Percentiles rank a stretch among this genome's conserved stretches.
These are phyloP conservation scores for Cyprinodon variegatus DNA, from an alignment of 2,113 vertebrate species.

Conservation along the genomic window DNA sequence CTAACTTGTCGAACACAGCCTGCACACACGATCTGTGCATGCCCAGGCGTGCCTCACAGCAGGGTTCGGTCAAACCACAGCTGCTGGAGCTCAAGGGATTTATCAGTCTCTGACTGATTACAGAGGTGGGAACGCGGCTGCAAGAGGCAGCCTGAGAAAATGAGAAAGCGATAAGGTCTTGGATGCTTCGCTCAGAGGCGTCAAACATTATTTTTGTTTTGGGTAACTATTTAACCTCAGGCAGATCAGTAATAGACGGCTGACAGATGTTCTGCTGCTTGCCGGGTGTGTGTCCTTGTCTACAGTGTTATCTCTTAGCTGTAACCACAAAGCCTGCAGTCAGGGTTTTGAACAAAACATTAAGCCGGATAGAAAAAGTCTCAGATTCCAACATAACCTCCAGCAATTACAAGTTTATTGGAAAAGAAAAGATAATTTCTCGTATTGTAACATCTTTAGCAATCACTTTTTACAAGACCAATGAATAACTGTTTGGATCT, in stretches of 20 bases:
- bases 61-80: slow-evolving; percentile 10
- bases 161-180: slow-evolving; percentile 25
- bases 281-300: slow-evolving; percentile 14
- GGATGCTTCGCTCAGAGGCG: not conserved
- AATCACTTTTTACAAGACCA: no score
- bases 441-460: no score
- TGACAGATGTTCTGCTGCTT: slow-evolving; percentile 6
- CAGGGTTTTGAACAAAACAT: not conserved
- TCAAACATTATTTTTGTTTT: slow-evolving; percentile 32
- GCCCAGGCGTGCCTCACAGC: slow-evolving; percentile 50
- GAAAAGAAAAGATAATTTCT: no score
- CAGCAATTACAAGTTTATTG: no score
- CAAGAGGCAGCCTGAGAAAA: slow-evolving; percentile 1
- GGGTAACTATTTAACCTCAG: slow-evolving; percentile 11
- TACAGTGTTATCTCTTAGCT: not conserved
- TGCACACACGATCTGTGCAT: slow-evolving; percentile 15
- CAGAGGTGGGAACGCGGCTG: slow-evolving; percentile 36
- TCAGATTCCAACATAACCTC: no score
- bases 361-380: no score
- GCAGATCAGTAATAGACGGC: slow-evolving; percentile 2
- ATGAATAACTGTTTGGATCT: no score
- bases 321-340: slow-evolving; percentile 2
- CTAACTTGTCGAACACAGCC: slow-evolving; percentile 45
- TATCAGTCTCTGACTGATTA: slow-evolving; percentile 56
- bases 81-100: slow-evolving; percentile 15